Evolutionary conservation across 2,797 vertebrate genomes (phyloP).

Genomic region (Zalophus californianus): DNA sequence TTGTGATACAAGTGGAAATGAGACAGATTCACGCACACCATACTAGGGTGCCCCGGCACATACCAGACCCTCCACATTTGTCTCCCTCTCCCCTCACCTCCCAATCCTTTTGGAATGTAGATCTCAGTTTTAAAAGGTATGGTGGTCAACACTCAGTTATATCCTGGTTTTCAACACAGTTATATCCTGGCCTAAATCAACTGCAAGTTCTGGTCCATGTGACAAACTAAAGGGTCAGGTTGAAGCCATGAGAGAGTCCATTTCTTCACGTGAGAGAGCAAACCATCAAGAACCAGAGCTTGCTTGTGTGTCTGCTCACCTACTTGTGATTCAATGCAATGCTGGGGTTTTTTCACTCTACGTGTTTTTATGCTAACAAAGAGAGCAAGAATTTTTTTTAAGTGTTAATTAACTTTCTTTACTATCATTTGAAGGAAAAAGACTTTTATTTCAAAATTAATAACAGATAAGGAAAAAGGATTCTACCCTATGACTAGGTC

Average conservation of each 20-base stretch:
- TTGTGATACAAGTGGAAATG: background rate
- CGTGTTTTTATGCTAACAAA: background rate
- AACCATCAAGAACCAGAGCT: background rate
- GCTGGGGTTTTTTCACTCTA: background rate
- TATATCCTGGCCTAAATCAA: background rate
- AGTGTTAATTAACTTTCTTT: background rate
- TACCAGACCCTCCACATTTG: accelerated
- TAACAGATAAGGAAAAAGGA: background rate
- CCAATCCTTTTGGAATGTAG: background rate
- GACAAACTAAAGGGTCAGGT: background rate
- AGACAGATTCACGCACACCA: background rate
- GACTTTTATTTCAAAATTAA: background rate
- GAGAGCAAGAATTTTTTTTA: background rate
- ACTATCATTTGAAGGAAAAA: background rate
- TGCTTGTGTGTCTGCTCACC: background rate
- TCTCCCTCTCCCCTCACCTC: background rate
- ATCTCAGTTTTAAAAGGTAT: background rate
- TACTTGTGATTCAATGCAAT: background rate
- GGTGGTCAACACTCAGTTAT: background rate
- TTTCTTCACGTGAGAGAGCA: background rate
- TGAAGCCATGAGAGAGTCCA: background rate
- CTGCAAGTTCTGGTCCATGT: background rate
- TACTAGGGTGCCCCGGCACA: no score
- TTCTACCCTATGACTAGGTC: background rate
- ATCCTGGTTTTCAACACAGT: background rate